Percentiles rank a stretch among this genome's conserved stretches.
phyloP scores from a whole-genome alignment of 2,113 vertebrate species.

The Struthidea cinerea region DNA sequence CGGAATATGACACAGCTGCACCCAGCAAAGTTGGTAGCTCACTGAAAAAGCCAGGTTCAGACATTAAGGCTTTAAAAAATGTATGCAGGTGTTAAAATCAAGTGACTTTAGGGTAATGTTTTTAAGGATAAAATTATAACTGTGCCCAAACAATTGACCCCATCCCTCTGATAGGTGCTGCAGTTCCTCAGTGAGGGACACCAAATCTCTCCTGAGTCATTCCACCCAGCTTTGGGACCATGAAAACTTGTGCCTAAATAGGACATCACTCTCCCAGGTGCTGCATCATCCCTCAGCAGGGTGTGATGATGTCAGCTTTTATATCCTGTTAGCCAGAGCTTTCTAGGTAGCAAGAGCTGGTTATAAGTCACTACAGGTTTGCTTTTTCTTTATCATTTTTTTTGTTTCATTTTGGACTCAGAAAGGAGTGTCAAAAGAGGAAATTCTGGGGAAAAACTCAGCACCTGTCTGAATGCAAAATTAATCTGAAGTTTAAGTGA shows the following conservation, averaged over 20 bases:
- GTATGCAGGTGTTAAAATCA: neutral
- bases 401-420: neutral
- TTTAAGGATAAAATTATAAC: neutral
- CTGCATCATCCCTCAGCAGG: neutral
- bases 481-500: neutral
- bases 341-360: neutral
- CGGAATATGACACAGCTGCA: neutral
- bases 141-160: neutral
- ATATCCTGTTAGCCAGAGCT: neutral
- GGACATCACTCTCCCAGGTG: neutral
- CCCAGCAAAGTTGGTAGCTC: neutral
- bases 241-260: neutral
- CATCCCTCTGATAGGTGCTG: neutral
- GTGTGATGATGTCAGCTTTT: neutral
- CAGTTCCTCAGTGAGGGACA: neutral
- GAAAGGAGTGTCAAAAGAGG: neutral
- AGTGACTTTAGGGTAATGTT: neutral
- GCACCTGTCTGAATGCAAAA: neutral
- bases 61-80: neutral
- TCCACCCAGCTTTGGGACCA: neutral
- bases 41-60: neutral
- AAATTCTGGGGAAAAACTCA: neutral
- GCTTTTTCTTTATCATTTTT: accelerated
- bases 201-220: neutral
- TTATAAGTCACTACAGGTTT: neutral